Base-by-base conservation (phyloP, 2,113 vertebrate species). In the Capreolus pygargus region DNA sequence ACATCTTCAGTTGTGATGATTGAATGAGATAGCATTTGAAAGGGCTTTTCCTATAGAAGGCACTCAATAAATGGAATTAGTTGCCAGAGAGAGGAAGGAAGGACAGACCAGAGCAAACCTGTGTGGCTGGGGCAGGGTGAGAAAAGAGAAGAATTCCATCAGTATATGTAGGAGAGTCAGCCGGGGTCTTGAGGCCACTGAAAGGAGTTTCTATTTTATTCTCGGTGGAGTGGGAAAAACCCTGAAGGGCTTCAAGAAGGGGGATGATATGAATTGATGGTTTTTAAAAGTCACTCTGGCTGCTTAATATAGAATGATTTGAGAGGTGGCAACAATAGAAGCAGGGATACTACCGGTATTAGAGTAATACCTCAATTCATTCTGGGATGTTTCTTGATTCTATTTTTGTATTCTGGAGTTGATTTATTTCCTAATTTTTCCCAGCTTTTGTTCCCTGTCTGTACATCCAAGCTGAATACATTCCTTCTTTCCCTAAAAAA, bases 371-470 rank as follows among this genome's bases (percentile, higher is more conserved):
- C 47, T 83, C 89, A 87, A 2, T 78, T 27, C 17, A 47, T 60
- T 84, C 25, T 36, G 28, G 7, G 50, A 76, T 86, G 15, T 81
- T 76, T 94, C 90, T 89, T 93, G 47, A 55, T 96, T 96, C 79
- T 94, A 2, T 74, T 95, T 97, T 94, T 79, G 11, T 86, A 96
- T 94, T 86, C 55, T 95, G 88, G 36, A 83, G 93, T 25, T 96
- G 36, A 39, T 82, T 54, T 79, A 52, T 96, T 91, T 92, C 43
- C 88, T 95, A 25, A 36, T 76, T 94, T 89, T 87, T 94, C 39
- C 23, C 74, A 85, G 30, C 54, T 92, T 96, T 94, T 76, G 15
- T 57, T 60, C 39, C 39, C 55, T 89, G 0, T 70, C 70, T 96
- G 14, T n/a, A 67, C 76, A 28, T 78, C 76, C 28, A 76, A 89